A percentile compares a stretch with the other conserved stretches of the same genome.
Evolutionary conservation across 2,797 vertebrate genomes (phyloP).

Genomic region (Helostoma temminkii): DNA sequence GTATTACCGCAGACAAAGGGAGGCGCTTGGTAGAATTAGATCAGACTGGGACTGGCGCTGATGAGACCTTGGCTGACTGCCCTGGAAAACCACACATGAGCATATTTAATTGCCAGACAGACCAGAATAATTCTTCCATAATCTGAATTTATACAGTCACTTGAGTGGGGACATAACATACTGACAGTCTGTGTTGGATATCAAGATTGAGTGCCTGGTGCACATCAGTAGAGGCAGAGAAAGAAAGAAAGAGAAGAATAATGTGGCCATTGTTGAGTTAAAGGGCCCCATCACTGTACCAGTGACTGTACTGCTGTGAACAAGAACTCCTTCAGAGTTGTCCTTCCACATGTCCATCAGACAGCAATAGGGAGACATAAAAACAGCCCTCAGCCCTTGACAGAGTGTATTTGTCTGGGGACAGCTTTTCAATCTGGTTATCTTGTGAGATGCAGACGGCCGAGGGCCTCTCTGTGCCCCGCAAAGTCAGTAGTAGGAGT

Average conservation of each 20-base stretch:
- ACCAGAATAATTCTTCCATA: constrained; percentile 92
- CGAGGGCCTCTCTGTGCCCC: constrained; percentile 55
- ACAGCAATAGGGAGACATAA: constrained; percentile 57
- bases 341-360: constrained; percentile 59
- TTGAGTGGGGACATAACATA: constrained; percentile 73
- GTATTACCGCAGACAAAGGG: constrained; percentile 85
- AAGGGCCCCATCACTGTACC: constrained; percentile 65
- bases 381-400: constrained; percentile 66
- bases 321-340: constrained; percentile 67
- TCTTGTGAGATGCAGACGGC: constrained; percentile 72
- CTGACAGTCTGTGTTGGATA: constrained; percentile 76
- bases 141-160: constrained; percentile 82
- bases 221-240: constrained; percentile 57
- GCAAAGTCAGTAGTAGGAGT: constrained; percentile 46
- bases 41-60: constrained; percentile 88
- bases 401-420: constrained; percentile 73
- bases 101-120: constrained; percentile 91
- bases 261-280: constrained; percentile 69
- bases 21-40: constrained; percentile 88
- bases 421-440: constrained; percentile 69
- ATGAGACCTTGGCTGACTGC: constrained; percentile 89
- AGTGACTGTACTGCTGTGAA: constrained; percentile 63
- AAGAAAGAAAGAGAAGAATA: constrained; percentile 55
- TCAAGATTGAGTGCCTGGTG: constrained; percentile 68
- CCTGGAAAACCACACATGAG: constrained; percentile 92